Base-by-base conservation (phyloP, 2,888 invertebrate species). In the Adineta ricciae region DNA sequence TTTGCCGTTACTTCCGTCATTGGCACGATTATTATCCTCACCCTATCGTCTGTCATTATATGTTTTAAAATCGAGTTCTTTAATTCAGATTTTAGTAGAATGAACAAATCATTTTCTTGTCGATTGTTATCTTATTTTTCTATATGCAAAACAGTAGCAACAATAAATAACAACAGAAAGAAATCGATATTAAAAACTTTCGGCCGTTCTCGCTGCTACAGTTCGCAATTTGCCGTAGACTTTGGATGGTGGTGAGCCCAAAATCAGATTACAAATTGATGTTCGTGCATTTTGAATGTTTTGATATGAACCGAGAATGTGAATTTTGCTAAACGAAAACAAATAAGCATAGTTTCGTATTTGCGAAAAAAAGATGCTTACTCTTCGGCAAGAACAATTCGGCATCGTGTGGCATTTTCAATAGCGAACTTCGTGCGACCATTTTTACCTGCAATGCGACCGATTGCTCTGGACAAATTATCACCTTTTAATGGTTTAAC, bases 401-500 rank as follows among this genome's bases (percentile, higher is more conserved):
- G 93, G 0, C 98, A 98, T 92, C 97, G 97, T 0, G 98, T 99
- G 0, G 95, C 96, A 91, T 99, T 99, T 92, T 99, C 99, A 88
- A 99, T 98, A 0, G 97, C 97, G 89, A 95, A 97, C 90, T 97
- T 98, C 1, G 97, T 99, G 86, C 96, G 93, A 41, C 97, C 97
- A 38, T 96, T 95, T 92, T 98, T 97, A 1, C 99, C 99, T 2
- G 99, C 99, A 64, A 99, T 92, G 86, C 99, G 93, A n/a, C 97
- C 99, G 87, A 99, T 95, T 0, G 98, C 98, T 89, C 99, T 92
- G 32, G 96, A 94, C 88, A 96, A 92, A 90, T 99, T 97, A 90
- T 98, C 97, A 4, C 98, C 97, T 90, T 95, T 94, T 83, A 98
- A 91, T 32, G 95, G 95, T 91, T 97, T 97, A 0, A 98, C 96